phyloP scores from a whole-genome alignment of 2,113 vertebrate species.

The Alligator sinensis region DNA sequence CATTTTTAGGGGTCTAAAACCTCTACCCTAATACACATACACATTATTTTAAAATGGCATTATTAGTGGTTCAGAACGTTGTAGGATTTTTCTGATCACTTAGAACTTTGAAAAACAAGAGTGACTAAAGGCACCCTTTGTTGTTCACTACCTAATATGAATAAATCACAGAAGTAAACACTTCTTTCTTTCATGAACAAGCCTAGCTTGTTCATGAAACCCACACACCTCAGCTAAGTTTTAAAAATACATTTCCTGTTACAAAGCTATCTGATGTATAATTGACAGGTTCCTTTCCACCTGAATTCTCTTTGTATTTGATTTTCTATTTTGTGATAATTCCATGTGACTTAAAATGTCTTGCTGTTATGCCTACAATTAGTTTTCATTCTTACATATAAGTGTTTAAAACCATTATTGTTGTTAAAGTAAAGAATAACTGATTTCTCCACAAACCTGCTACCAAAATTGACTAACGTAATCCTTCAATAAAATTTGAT shows the following conservation, averaged over 20 bases:
- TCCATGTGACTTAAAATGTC: background rate
- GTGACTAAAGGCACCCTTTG: background rate
- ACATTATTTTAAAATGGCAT: background rate
- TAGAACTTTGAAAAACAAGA: background rate
- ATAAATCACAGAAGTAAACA: background rate
- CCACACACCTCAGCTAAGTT: background rate
- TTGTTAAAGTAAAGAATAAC: background rate
- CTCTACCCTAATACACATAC: background rate
- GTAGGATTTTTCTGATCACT: background rate
- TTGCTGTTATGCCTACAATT: background rate
- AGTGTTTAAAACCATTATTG: background rate
- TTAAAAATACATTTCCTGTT: background rate
- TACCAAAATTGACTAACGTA: background rate
- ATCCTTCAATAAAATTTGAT: background rate
- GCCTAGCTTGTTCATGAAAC: too few species aligned
- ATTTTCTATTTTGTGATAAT: slow-evolving; percentile 1
- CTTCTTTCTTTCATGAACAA: too few species aligned
- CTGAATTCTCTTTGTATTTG: background rate
- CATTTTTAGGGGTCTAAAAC: background rate
- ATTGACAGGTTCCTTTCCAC: background rate
- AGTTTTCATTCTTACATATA: background rate
- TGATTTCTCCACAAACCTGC: background rate
- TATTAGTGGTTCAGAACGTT: background rate
- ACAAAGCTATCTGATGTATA: background rate
- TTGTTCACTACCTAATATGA: background rate